A percentile compares a stretch with the other conserved stretches of the same genome.
Conservation (phyloP, 2,113 vertebrate species). For the Prochilodus magdalenae region DNA sequence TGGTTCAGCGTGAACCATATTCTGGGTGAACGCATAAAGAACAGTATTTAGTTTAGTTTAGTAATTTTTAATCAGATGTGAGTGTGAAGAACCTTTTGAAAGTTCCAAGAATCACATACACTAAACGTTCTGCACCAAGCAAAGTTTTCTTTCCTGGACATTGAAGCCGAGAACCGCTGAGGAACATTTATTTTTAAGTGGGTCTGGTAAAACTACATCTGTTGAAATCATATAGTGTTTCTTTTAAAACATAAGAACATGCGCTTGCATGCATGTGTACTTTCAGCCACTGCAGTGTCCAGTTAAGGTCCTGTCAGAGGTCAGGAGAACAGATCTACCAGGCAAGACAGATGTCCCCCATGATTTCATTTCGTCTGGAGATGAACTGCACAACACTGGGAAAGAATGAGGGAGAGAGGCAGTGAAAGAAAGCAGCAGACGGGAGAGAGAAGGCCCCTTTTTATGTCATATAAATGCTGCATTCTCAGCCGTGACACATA, state of each 20-base stretch:
- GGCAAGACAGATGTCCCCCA: constrained; percentile 47
- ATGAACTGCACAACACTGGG: constrained; percentile 47
- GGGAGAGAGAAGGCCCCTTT: constrained; percentile 50
- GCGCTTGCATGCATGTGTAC: not conserved
- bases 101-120: no score
- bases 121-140: no score
- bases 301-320: constrained; percentile 28
- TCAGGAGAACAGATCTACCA: constrained; percentile 40
- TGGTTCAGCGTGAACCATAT: no score
- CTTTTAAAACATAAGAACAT: not conserved
- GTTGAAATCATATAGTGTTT: no score
- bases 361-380: constrained; percentile 53
- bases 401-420: constrained; percentile 20
- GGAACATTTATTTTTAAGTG: no score
- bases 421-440: constrained; percentile 16
- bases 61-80: no score
- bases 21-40: no score
- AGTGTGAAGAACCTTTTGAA: no score
- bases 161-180: no score
- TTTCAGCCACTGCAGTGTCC: constrained; percentile 13
- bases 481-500: constrained; percentile 56
- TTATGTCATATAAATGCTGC: constrained; percentile 54
- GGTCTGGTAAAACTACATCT: no score
- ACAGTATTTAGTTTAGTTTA: no score
- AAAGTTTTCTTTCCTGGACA: no score